Percentiles rank a stretch among this genome's conserved stretches.
Conservation (phyloP, 2,888 invertebrate genomes). For the Cantharis flavilabris region DNA sequence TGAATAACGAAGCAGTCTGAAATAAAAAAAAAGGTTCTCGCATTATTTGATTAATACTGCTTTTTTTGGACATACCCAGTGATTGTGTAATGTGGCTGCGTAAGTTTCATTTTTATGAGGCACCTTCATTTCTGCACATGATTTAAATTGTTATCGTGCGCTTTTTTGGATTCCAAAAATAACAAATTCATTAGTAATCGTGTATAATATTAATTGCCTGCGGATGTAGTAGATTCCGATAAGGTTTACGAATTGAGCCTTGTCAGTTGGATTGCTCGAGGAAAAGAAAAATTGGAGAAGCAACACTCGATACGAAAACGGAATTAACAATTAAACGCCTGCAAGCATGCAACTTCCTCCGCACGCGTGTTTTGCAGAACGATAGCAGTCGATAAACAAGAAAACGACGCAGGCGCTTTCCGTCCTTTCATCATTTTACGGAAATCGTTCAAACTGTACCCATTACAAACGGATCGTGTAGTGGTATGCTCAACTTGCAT, state of each 20-base stretch:
- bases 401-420: slow-evolving; percentile 26
- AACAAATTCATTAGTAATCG: slow-evolving; percentile 10
- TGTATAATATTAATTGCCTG: background rate
- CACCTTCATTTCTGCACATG: slow-evolving; percentile 34
- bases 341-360: slow-evolving; percentile 35
- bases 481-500: slow-evolving; percentile 7
- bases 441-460: slow-evolving; percentile 5
- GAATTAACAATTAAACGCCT: slow-evolving; percentile 34
- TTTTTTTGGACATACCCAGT: slow-evolving; percentile 19
- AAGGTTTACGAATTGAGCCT: background rate
- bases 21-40: slow-evolving; percentile 29
- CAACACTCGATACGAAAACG: slow-evolving; percentile 9
- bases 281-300: slow-evolving; percentile 10
- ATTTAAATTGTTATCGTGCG: slow-evolving; percentile 3
- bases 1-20: slow-evolving; percentile 52
- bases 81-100: slow-evolving; percentile 7
- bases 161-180: background rate
- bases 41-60: background rate
- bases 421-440: background rate
- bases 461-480: background rate
- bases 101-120: slow-evolving; percentile 25
- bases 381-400: slow-evolving; percentile 36
- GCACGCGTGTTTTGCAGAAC: slow-evolving; percentile 25
- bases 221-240: background rate
- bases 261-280: slow-evolving; percentile 1